phyloP scores from a whole-genome alignment of 2,113 vertebrate species.

The Podarcis muralis region DNA sequence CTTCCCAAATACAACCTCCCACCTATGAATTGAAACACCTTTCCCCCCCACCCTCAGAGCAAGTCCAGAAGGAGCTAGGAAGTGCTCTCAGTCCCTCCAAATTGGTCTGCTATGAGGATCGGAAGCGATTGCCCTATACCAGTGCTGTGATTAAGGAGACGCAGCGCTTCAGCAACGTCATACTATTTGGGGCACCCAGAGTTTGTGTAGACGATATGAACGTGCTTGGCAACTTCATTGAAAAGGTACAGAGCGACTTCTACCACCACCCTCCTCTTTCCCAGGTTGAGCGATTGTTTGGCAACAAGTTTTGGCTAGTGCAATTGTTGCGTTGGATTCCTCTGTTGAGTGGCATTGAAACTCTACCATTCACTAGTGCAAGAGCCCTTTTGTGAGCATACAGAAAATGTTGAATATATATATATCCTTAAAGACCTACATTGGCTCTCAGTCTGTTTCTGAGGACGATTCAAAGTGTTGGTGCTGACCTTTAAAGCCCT shows the following conservation, averaged over 20 bases:
- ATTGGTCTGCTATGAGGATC: neutral
- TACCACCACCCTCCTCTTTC: neutral
- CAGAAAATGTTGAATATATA: too few species aligned
- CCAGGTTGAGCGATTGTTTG: neutral
- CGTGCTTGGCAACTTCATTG: neutral
- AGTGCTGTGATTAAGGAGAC: slow-evolving; percentile 1
- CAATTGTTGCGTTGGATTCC: too few species aligned
- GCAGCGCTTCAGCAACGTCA: slow-evolving; percentile 3
- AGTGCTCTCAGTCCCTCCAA: neutral
- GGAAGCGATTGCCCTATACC: slow-evolving; percentile 18
- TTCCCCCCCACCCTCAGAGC: neutral
- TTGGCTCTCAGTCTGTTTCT: too few species aligned
- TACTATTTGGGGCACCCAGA: neutral
- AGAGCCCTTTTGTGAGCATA: too few species aligned
- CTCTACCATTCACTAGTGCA: too few species aligned
- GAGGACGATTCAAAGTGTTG: too few species aligned
- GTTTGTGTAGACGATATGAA: neutral
- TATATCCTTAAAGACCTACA: too few species aligned
- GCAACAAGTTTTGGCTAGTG: too few species aligned
- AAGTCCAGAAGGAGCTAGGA: slow-evolving; percentile 15
- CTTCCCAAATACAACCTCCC: neutral
- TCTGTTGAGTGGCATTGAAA: too few species aligned
- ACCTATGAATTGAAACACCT: neutral
- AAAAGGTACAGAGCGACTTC: neutral
- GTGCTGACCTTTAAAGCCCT: too few species aligned